phyloP scores from a whole-genome alignment of 2,888 invertebrate species.

The Bedellia somnulentella region DNA sequence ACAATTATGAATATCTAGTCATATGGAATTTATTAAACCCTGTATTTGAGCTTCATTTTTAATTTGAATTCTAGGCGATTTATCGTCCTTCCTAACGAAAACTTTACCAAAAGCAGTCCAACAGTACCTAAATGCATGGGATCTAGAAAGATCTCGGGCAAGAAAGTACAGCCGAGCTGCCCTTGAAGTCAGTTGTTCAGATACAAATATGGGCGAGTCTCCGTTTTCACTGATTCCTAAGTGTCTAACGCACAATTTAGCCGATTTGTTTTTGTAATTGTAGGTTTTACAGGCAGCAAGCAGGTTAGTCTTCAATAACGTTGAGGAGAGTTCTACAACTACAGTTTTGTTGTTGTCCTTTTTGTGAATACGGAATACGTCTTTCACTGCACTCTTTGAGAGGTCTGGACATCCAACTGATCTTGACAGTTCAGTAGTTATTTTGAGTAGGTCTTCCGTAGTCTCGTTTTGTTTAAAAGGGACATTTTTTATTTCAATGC shows the following conservation, averaged over 20 bases:
- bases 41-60: conserved; percentile 4
- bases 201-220: conserved; percentile 1
- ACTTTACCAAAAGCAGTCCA: conserved; percentile 9
- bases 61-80: conserved; percentile 5
- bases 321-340: conserved; percentile 3
- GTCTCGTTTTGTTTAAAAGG: conserved; percentile 7
- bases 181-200: too few species aligned
- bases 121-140: conserved; percentile 6
- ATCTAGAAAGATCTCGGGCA: conserved; percentile 1
- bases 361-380: conserved; percentile 9
- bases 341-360: too few species aligned
- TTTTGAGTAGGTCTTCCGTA: conserved; percentile 9
- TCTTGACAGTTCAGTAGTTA: conserved; percentile 6
- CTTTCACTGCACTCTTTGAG: conserved; percentile 8
- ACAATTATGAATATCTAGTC: too few species aligned
- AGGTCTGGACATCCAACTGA: conserved; percentile 7
- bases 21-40: too few species aligned
- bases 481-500: conserved; percentile 11
- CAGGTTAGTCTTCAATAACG: conserved; percentile 7
- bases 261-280: conserved; percentile 9
- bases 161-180: conserved; percentile 1
- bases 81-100: conserved; percentile 6
- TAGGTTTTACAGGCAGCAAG: conserved; percentile 8
- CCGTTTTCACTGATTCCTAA: conserved; percentile 5
- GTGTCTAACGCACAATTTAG: conserved; percentile 10